Percentiles rank a stretch among this genome's conserved stretches.
Evolutionary conservation across 1,140 invertebrate species (phyloP).

Genomic region (Drosophila sucinea): DNA sequence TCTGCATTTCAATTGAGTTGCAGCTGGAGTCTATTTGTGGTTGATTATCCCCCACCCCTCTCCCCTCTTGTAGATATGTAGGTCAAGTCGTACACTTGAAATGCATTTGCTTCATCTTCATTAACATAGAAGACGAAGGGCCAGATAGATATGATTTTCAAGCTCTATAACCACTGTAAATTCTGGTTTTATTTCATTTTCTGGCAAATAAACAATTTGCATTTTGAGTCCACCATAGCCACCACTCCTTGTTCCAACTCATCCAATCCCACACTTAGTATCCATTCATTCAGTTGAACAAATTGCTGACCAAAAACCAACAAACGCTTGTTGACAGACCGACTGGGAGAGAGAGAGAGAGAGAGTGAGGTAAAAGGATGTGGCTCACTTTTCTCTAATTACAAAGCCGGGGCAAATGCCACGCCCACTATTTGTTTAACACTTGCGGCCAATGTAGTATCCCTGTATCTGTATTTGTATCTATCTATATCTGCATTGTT

Average conservation of each 20-base stretch:
- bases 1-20: conserved; percentile 34
- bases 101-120: conserved; percentile 31
- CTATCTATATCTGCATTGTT: conserved; percentile 34
- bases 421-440: conserved; percentile 58
- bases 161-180: conserved; percentile 52
- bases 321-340: conserved; percentile 42
- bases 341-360: conserved; percentile 19
- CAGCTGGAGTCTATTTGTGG: neutral
- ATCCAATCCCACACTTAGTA: conserved; percentile 37
- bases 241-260: conserved; percentile 23
- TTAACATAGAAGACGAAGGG: conserved; percentile 41
- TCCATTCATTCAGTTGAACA: conserved; percentile 53
- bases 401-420: conserved; percentile 37
- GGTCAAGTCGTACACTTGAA: conserved; percentile 47
- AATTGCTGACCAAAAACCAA: conserved; percentile 67
- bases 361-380: conserved; percentile 29
- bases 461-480: conserved; percentile 34
- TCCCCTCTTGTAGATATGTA: conserved; percentile 20
- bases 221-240: conserved; percentile 63
- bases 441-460: conserved; percentile 42
- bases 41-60: neutral
- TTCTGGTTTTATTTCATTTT: conserved; percentile 31
- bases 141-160: conserved; percentile 21
- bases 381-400: conserved; percentile 57
- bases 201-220: conserved; percentile 76